Conservation (phyloP, 2,113 vertebrate genomes). For the Xyliphius kryptos region DNA sequence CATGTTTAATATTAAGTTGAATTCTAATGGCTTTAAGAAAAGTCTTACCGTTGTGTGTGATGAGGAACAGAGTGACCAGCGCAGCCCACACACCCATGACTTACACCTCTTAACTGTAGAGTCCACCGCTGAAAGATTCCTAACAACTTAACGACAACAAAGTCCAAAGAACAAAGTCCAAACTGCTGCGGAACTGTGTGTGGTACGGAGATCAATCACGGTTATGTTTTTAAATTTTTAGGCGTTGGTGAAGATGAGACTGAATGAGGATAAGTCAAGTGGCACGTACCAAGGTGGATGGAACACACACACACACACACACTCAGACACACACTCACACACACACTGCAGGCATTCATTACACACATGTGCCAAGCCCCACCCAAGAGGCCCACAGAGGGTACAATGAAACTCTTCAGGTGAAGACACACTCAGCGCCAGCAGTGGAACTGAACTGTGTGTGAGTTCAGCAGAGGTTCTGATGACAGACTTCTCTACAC, state of each 20-base stretch:
- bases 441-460: neutral
- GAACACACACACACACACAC: constrained; percentile 24
- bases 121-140: constrained; percentile 3
- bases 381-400: constrained; percentile 19
- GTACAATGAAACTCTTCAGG: constrained; percentile 18
- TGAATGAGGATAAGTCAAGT: neutral
- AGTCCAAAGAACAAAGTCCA: constrained; percentile 30
- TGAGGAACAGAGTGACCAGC: constrained; percentile 44
- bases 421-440: constrained; percentile 7
- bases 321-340: constrained; percentile 18
- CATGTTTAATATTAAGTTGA: neutral
- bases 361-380: constrained; percentile 23
- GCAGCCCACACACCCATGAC: constrained; percentile 52
- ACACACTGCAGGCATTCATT: constrained; percentile 41
- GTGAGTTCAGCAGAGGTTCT: too few species aligned
- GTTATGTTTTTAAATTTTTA: neutral
- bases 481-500: too few species aligned
- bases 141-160: constrained; percentile 49
- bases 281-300: too few species aligned
- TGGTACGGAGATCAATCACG: neutral
- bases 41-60: constrained; percentile 54
- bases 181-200: neutral
- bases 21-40: neutral
- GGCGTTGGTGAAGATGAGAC: neutral
- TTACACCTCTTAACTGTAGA: neutral